Conservation (phyloP, 1,140 invertebrate species). For the Drosophila quadrilineata region DNA sequence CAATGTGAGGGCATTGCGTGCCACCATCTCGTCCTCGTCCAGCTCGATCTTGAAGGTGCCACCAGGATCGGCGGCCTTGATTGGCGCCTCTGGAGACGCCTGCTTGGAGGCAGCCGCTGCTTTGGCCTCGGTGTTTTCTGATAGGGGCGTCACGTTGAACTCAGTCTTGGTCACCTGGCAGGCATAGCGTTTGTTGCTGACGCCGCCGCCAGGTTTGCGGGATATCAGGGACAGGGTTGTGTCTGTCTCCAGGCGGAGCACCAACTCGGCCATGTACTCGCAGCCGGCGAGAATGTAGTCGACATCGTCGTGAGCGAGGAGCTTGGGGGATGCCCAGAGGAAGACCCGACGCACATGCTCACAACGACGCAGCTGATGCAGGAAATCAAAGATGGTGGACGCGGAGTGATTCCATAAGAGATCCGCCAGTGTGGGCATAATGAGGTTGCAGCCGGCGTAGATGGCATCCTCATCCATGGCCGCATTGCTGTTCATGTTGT, state of each 20-base stretch:
- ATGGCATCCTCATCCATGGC: not conserved
- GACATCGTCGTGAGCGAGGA: constrained; percentile 49
- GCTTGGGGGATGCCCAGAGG: constrained; percentile 58
- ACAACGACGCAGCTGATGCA: constrained; percentile 56
- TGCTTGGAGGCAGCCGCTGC: constrained; percentile 6
- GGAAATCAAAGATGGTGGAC: constrained; percentile 54
- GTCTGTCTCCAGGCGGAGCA: constrained; percentile 53
- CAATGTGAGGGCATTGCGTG: constrained; percentile 76
- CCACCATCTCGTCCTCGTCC: constrained; percentile 74
- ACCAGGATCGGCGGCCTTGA: constrained; percentile 29
- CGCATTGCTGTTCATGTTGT: constrained; percentile 27
- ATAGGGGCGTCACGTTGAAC: constrained; percentile 49
- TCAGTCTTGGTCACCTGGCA: constrained; percentile 58
- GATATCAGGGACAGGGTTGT: constrained; percentile 51
- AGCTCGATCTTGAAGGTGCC: constrained; percentile 78
- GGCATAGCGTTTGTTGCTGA: constrained; percentile 56
- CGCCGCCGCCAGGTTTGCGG: constrained; percentile 56
- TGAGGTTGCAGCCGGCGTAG: constrained; percentile 52
- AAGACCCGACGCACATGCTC: constrained; percentile 66
- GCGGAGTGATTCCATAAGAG: constrained; percentile 59
- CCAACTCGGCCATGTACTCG: constrained; percentile 69
- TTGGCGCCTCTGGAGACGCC: not conserved
- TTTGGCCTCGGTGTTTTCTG: not conserved
- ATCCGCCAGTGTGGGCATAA: constrained; percentile 68
- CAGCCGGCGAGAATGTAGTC: constrained; percentile 61